Percentiles rank a stretch among this genome's conserved stretches.
Conservation (phyloP, 2,888 invertebrate genomes). For the Ornithoptera alexandrae region DNA sequence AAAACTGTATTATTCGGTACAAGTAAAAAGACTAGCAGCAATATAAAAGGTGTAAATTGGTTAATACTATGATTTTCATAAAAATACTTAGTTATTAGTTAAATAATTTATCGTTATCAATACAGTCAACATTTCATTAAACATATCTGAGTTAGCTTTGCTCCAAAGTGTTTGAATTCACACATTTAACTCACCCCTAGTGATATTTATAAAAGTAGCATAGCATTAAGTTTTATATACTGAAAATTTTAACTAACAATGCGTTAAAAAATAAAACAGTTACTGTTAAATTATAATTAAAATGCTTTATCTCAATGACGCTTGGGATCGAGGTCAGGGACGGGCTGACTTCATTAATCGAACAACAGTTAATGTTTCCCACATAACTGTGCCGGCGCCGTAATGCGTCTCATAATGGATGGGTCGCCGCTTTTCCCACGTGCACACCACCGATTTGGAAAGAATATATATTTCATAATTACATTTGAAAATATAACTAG, state of each 20-base stretch:
- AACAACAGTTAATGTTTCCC: conserved; percentile 33
- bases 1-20: too few species aligned
- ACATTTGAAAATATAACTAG: neutral
- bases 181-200: too few species aligned
- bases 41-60: too few species aligned
- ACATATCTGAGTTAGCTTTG: too few species aligned
- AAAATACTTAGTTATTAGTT: too few species aligned
- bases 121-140: too few species aligned
- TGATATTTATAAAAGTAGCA: too few species aligned
- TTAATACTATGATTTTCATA: too few species aligned
- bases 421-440: conserved; percentile 46
- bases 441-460: conserved; percentile 44
- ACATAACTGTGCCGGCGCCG: conserved; percentile 37
- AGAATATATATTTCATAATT: conserved; percentile 12
- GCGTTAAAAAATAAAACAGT: neutral
- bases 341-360: conserved; percentile 24
- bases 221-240: neutral
- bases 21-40: too few species aligned
- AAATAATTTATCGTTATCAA: too few species aligned
- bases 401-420: conserved; percentile 39
- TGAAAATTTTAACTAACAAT: neutral
- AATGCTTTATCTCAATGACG: conserved; percentile 18
- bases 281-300: neutral
- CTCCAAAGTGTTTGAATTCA: too few species aligned
- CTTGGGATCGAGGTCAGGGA: conserved; percentile 25